Percentiles rank a stretch among this genome's conserved stretches.
Evolutionary conservation across 2,113 vertebrate species (phyloP).

Genomic region (Poeciliopsis prolifica): DNA sequence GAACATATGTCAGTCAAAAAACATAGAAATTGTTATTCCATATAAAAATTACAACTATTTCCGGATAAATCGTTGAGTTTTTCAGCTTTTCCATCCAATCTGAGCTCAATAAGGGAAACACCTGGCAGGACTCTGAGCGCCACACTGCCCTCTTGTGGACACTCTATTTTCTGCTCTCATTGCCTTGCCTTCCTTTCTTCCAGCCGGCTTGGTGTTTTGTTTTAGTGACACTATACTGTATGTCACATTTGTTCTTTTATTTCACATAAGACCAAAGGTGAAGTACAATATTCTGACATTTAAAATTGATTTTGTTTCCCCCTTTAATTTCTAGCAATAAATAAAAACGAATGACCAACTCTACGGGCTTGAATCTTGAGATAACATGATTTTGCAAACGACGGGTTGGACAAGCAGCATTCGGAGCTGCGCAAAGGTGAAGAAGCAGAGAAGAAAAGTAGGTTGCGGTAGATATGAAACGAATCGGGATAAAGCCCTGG

Average conservation of each 20-base stretch:
- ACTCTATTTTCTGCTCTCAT: background rate
- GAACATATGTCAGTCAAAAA: too few species aligned
- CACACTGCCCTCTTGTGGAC: background rate
- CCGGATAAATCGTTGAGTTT: too few species aligned
- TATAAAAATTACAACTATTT: too few species aligned
- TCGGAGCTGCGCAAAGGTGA: constrained; percentile 2
- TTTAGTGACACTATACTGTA: background rate
- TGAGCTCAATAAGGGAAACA: background rate
- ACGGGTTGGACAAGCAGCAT: background rate
- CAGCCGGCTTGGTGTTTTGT: background rate
- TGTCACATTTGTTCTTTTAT: too few species aligned
- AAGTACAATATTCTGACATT: background rate
- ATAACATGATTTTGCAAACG: background rate
- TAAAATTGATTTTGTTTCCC: background rate
- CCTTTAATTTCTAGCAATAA: background rate
- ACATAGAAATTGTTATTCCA: too few species aligned
- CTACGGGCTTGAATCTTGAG: background rate
- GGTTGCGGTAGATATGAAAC: background rate
- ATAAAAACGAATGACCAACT: background rate
- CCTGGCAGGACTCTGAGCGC: background rate
- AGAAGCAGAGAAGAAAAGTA: constrained; percentile 13
- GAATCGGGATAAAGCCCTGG: background rate
- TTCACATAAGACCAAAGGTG: too few species aligned
- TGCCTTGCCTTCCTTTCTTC: background rate
- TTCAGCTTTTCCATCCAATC: background rate